A percentile compares a stretch with the other conserved stretches of the same genome.
Evolutionary conservation across 2,113 vertebrate species (phyloP).

Genomic region (Hyla sarda): DNA sequence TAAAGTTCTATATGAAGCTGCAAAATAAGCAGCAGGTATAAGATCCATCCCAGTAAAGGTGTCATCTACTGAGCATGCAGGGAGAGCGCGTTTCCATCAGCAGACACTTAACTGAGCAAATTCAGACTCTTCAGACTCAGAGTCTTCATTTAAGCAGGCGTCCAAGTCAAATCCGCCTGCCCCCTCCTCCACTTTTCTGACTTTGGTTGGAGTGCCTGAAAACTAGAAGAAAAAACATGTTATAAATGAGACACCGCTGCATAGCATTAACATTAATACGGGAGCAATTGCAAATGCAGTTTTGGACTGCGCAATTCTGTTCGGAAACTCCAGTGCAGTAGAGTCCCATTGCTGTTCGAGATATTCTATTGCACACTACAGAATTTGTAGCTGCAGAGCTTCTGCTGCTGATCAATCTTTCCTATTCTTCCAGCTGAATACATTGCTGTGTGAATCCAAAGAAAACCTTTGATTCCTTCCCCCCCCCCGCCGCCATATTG

Average conservation of each 20-base stretch:
- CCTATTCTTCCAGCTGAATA: no score
- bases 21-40: background rate
- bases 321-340: no score
- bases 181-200: conserved; percentile 74
- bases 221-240: conserved; percentile 64
- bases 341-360: no score
- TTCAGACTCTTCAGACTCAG: background rate
- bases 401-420: no score
- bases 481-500: no score
- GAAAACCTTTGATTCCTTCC: no score
- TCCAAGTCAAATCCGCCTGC: conserved; percentile 76
- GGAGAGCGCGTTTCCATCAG: background rate
- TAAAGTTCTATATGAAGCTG: background rate
- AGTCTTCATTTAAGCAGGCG: conserved; percentile 70
- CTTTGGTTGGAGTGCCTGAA: conserved; percentile 81
- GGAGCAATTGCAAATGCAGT: background rate
- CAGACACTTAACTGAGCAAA: background rate
- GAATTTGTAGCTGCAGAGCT: no score
- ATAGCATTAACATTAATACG: no score
- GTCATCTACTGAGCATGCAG: background rate
- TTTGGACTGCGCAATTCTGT: no score
- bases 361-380: no score
- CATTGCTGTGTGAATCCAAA: no score
- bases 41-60: background rate
- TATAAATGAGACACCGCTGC: background rate